phyloP scores from a whole-genome alignment of 2,888 invertebrate species.

The Cantharis nigra region DNA sequence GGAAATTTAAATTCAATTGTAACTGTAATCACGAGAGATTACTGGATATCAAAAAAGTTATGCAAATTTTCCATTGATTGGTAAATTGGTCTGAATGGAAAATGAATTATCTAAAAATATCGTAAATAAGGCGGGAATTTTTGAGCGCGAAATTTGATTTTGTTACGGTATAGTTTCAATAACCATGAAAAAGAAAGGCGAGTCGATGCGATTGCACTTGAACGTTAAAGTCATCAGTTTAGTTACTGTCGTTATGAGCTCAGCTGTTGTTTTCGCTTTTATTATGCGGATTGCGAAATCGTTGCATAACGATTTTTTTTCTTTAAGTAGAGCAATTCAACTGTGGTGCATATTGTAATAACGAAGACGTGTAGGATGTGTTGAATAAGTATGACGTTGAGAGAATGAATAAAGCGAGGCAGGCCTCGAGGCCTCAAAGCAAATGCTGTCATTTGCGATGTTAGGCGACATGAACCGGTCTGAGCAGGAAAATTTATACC shows the following conservation, averaged over 20 bases:
- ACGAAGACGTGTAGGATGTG: conserved; percentile 8
- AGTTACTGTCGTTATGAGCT: background rate
- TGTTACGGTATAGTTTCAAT: background rate
- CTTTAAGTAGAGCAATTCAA: background rate
- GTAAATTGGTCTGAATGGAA: background rate
- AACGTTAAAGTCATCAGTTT: background rate
- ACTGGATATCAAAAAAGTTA: background rate
- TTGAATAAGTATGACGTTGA: conserved; percentile 23
- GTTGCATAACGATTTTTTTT: background rate
- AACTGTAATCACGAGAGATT: background rate
- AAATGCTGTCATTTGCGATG: conserved; percentile 58
- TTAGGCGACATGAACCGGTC: conserved; percentile 64
- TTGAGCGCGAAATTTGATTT: background rate
- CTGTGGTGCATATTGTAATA: background rate
- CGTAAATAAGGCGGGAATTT: background rate
- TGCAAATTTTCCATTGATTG: background rate
- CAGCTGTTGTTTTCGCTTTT: background rate
- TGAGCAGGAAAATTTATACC: conserved; percentile 66
- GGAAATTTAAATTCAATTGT: background rate
- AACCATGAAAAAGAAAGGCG: background rate
- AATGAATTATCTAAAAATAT: background rate
- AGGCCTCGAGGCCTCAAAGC: conserved; percentile 40
- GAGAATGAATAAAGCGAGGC: conserved; percentile 32
- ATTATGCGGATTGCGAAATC: background rate
- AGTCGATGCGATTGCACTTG: background rate